These are phyloP conservation scores for Alauda arvensis DNA, from an alignment of 2,797 vertebrate species.

Conservation along the genomic window DNA sequence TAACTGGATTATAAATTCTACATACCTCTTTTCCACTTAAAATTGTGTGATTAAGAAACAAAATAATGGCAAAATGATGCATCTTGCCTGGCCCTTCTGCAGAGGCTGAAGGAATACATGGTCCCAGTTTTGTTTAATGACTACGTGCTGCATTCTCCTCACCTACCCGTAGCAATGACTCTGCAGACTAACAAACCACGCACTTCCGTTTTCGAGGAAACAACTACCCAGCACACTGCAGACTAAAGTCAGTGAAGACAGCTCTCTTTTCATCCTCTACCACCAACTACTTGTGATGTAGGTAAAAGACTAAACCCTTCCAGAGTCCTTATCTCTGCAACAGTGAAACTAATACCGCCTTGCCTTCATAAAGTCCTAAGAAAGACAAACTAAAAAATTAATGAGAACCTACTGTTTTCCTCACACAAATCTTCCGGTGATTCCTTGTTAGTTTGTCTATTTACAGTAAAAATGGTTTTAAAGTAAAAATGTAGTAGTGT, in stretches of 20 bases:
- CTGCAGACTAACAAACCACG: not conserved
- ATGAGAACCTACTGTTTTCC: not conserved
- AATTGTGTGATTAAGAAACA: not conserved
- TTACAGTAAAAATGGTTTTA: not conserved
- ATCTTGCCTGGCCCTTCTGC: not conserved
- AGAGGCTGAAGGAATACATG: not conserved
- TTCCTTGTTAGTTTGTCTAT: not conserved
- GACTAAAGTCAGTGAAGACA: not conserved
- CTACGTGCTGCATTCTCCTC: accelerated
- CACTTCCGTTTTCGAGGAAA: not conserved
- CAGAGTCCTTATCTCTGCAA: not conserved
- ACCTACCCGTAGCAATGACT: not conserved
- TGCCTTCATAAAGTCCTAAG: not conserved
- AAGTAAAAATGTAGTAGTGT: not conserved
- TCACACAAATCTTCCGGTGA: not conserved
- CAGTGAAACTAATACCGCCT: not conserved
- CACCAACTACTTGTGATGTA: not conserved
- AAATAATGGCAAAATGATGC: not conserved
- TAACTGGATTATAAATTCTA: not conserved
- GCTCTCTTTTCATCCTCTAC: not conserved
- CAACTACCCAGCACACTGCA: not conserved
- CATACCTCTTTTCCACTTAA: not conserved
- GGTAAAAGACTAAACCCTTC: not conserved
- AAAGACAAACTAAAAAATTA: not conserved
- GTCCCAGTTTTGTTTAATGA: not conserved